Conservation (phyloP, 2,113 vertebrate genomes). For the Neolamprologus brichardi region DNA sequence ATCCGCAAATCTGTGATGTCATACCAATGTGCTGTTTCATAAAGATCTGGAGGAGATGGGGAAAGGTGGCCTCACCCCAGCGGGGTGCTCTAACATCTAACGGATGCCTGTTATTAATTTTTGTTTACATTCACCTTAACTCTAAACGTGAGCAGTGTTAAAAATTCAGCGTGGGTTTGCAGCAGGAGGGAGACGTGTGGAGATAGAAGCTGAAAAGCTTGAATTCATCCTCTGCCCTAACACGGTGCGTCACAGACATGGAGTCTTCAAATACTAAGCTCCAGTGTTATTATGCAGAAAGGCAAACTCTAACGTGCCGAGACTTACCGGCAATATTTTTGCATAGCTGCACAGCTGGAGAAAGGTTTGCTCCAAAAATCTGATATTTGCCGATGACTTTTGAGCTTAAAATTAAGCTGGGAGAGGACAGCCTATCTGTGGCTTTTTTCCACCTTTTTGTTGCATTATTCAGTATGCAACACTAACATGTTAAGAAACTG, state of each 20-base stretch:
- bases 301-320: background rate
- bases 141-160: background rate
- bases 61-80: conserved; percentile 11
- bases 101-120: conserved; percentile 16
- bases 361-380: background rate
- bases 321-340: background rate
- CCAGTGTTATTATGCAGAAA: background rate
- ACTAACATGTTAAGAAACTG: background rate
- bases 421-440: background rate
- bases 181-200: background rate
- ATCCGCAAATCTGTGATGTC: conserved; percentile 39
- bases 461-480: background rate
- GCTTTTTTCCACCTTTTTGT: background rate
- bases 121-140: conserved; percentile 32
- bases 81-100: background rate
- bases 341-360: background rate
- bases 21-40: conserved; percentile 27
- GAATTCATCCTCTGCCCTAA: background rate
- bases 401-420: background rate
- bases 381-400: background rate
- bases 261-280: background rate
- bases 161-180: background rate
- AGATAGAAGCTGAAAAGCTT: background rate
- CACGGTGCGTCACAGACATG: background rate
- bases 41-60: conserved; percentile 29